Conservation (phyloP, 2,888 invertebrate species). For the Himalopsyche kuldschensis region DNA sequence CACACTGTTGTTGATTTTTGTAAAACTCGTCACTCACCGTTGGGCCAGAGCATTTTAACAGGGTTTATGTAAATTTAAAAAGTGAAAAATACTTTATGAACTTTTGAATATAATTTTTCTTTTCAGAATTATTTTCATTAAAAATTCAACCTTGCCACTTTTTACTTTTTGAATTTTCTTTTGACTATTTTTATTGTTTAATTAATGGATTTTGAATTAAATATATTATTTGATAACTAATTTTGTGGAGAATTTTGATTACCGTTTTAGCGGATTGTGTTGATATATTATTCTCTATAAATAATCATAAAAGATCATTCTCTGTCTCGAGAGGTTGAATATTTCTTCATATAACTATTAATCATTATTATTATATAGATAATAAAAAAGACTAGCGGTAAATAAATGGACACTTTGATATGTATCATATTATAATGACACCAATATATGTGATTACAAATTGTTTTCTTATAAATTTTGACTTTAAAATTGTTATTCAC, state of each 20-base stretch:
- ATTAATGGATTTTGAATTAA: not conserved
- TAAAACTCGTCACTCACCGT: not conserved
- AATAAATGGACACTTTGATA: not conserved
- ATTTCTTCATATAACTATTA: not conserved
- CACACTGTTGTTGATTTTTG: not conserved
- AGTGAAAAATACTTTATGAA: constrained; percentile 11
- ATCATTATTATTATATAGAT: not conserved
- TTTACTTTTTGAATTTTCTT: not conserved
- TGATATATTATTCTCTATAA: not conserved
- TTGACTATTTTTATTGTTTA: not conserved
- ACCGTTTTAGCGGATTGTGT: not conserved
- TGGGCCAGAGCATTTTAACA: constrained; percentile 2
- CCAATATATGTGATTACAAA: constrained; percentile 8
- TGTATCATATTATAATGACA: not conserved
- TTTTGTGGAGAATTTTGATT: not conserved
- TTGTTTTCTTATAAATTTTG: constrained; percentile 17
- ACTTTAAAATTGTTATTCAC: constrained; percentile 5
- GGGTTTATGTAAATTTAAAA: constrained; percentile 10
- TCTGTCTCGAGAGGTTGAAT: not conserved
- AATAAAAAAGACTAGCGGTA: not conserved
- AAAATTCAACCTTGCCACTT: not conserved
- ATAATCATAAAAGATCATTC: not conserved
- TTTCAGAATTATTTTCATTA: not conserved
- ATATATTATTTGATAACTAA: not conserved
- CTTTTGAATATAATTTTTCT: not conserved